These are phyloP conservation scores for Drosophila cyrtoloma DNA, from an alignment of 2,888 invertebrate genomes.

Conservation along the genomic window DNA sequence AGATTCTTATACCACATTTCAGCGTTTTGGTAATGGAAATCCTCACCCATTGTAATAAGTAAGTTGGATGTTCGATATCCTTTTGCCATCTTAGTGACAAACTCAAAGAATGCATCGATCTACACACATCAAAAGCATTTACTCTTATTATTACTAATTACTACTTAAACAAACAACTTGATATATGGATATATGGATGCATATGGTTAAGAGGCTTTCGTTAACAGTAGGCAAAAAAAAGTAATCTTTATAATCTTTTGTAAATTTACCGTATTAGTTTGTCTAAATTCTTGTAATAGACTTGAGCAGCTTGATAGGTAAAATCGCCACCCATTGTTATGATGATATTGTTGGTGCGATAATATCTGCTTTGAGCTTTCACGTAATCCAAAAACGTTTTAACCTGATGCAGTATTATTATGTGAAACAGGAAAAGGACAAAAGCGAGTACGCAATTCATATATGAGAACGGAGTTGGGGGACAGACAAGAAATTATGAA, in stretches of 20 bases:
- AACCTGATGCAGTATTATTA: constrained; percentile 60
- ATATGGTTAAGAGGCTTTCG: constrained; percentile 43
- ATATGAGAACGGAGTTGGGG: constrained; percentile 9
- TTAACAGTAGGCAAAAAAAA: constrained; percentile 28
- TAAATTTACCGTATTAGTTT: constrained; percentile 89
- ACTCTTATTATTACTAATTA: constrained; percentile 4
- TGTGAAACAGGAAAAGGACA: constrained; percentile 20
- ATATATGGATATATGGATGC: constrained; percentile 9
- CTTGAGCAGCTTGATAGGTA: constrained; percentile 92
- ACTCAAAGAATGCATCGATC: constrained; percentile 87
- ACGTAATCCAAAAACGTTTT: constrained; percentile 87
- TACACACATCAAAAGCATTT: constrained; percentile 68
- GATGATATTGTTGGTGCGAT: constrained; percentile 90
- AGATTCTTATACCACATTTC: constrained; percentile 93
- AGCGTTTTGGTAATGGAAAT: constrained; percentile 94
- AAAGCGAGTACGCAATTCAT: constrained; percentile 24
- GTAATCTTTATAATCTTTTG: background rate
- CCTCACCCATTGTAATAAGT: constrained; percentile 96
- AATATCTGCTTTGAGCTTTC: constrained; percentile 87
- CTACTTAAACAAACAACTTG: background rate
- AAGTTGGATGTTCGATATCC: constrained; percentile 90
- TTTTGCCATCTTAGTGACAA: constrained; percentile 86
- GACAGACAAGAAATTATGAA: constrained; percentile 3
- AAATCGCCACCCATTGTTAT: constrained; percentile 97
- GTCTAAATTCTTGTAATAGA: constrained; percentile 94